Base-by-base conservation (phyloP, 1,140 invertebrate species). In the Magallana gigas region DNA sequence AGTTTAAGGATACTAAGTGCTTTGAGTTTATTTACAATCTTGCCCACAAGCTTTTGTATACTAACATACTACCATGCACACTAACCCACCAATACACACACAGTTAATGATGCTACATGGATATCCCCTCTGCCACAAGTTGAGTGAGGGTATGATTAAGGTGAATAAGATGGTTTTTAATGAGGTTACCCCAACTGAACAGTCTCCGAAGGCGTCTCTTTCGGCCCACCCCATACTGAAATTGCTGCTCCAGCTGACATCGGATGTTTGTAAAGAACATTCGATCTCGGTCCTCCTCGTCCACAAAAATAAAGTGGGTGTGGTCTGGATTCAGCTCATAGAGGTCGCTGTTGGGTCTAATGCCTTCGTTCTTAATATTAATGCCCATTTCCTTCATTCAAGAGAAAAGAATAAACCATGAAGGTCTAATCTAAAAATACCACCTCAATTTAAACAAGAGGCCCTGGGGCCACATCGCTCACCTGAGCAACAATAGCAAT, bases 261-360 rank as follows among this genome's bases (percentile, higher is more conserved):
- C 89, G 59, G 6, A 83, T 76, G 57, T 85, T 89, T 18, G 76
- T 88, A 56, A 80, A 71, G 57, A 80, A 57, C 62, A 85, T 83
- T 14, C 58, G 71, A 4, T 88, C 87, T 5, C 14, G 83, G 56
- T 88, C 84, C 8, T 86, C 85, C 36, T 93, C 91, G n/a, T 93
- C 92, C 36, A 92, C 85, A 9, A 94, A 87, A 5, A 94, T 90
- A 83, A 92, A 93, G 87, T 94, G 93, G n/a, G 92, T 94, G 85
- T 94, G 94, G 84, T 94, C 90, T 12, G 93, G 91, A 88, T 94
- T 94, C 71, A 94, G 81, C 56, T 94, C 93, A 82, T 91, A 91
- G 1, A 87, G 87, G 11, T 91, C 87, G 14, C 83, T 60, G 12
- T 83, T 80, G 11, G 88, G 88, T 60, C 91, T 92, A 14, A 88